Evolutionary conservation across 2,797 vertebrate species (phyloP), one percentile per base, ranked within the genome.

Genomic region (Melanotaenia parkinsoni): DNA sequence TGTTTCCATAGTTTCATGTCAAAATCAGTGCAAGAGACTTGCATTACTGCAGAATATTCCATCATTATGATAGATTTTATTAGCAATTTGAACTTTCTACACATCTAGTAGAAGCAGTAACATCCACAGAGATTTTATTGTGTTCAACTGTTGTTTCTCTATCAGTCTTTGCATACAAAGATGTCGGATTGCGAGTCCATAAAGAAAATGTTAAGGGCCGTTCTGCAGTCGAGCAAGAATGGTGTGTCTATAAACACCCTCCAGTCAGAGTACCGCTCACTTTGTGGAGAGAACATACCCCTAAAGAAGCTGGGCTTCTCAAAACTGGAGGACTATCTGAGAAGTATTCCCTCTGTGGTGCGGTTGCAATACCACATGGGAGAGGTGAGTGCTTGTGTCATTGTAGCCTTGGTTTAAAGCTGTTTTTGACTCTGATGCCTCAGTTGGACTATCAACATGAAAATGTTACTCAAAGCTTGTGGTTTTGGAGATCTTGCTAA

Each of bases 281-380:
- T 98, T 63, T 97, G 96, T 0, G 96, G 96, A 6, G 96, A 99
- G 72, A 83, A 59, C 76, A 98, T 99, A 83, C 96, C 96, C 1
- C 90, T 95, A 81, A 92, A 85, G 53, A 90, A 94, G 33, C 91
- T 98, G 56, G 96, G 96, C 26, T 94, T 92, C 87, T 77, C 82
- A 6, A 94, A 86, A 0, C 88, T 99, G 74, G 96, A 97, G 83
- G 74, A 89, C 40, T 98, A 95, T 60, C 91, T 99, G 61, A 74
- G 69, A 58, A 96, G 94, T 78, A 88, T 99, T 69, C 96, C 97
- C 1, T 92, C 93, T 14, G 96, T 97, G 38, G 96, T 97, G 70
- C 95, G 84, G 77, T 72, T 97, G 76, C 94, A 96, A 30, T 47
- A 79, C 9, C 85, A 85, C 75, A 91, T 72, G 73, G 96, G 96